phyloP scores from a whole-genome alignment of 1,140 invertebrate genomes.

The Trichonephila clavata region DNA sequence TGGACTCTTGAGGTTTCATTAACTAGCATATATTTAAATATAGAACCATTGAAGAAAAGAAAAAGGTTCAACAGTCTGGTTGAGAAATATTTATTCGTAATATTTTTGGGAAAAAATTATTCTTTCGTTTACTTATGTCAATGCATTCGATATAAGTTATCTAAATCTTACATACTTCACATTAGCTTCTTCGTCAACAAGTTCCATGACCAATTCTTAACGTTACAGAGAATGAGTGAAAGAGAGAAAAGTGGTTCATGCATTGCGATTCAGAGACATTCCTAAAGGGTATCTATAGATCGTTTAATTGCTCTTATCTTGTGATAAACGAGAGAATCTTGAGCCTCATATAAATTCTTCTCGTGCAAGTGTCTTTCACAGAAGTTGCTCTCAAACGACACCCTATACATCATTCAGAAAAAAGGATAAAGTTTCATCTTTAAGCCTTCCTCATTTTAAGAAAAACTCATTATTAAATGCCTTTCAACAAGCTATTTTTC shows the following conservation, averaged over 20 bases:
- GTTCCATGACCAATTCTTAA: background rate
- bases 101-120: too few relatives aligned
- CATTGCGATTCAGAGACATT: background rate
- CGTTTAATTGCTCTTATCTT: constrained; percentile 24
- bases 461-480: background rate
- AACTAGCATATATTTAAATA: too few relatives aligned
- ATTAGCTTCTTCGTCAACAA: too few relatives aligned
- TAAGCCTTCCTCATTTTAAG: background rate
- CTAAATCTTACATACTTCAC: background rate
- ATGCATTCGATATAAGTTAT: background rate
- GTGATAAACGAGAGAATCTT: background rate
- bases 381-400: background rate
- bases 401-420: background rate
- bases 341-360: constrained; percentile 31
- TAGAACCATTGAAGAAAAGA: too few relatives aligned
- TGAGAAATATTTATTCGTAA: too few relatives aligned
- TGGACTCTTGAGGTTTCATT: too few relatives aligned
- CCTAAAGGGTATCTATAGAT: background rate
- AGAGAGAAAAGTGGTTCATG: background rate
- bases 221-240: background rate
- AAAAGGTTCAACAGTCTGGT: too few relatives aligned
- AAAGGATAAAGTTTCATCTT: background rate
- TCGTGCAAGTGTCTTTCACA: constrained; percentile 10
- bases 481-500: background rate
- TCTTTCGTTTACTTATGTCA: too few relatives aligned